These are phyloP conservation scores for Esox lucius DNA, from an alignment of 2,797 vertebrate species.

Conservation along the genomic window DNA sequence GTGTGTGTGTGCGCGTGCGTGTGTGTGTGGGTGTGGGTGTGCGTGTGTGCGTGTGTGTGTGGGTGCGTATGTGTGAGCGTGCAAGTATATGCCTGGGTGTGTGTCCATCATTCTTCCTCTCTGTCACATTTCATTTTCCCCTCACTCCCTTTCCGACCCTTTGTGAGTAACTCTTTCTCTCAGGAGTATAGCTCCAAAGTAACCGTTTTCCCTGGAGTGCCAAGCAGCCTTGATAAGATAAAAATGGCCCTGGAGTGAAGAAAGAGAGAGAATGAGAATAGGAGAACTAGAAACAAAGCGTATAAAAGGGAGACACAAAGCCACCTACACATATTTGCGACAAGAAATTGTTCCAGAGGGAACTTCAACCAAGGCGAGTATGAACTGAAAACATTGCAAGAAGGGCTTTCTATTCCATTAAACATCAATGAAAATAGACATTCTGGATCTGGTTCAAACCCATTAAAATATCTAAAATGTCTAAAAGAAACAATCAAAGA, in stretches of 20 bases:
- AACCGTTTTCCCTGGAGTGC: conserved; percentile 27
- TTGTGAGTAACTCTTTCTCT: conserved; percentile 27
- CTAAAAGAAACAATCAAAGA: no score
- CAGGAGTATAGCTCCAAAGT: conserved; percentile 14
- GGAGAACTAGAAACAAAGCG: neutral
- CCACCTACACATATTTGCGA: no score
- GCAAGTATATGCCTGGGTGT: conserved; percentile 31
- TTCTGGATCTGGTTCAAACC: no score
- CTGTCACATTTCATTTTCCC: conserved; percentile 15
- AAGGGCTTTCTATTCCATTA: no score
- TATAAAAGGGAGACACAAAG: conserved; percentile 19
- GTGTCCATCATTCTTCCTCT: conserved; percentile 35
- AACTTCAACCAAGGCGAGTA: no score
- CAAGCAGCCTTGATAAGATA: neutral
- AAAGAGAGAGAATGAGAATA: neutral
- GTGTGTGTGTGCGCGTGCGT: conserved; percentile 24
- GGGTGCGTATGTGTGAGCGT: conserved; percentile 23
- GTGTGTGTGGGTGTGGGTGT: conserved; percentile 20
- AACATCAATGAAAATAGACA: no score
- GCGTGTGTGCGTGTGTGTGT: conserved; percentile 27
- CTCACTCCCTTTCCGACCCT: conserved; percentile 24
- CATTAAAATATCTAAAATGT: no score
- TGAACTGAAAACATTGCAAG: no score
- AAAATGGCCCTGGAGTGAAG: conserved; percentile 34
- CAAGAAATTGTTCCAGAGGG: no score